Conservation (phyloP, 2,888 invertebrate species). For the Tortrix viridana region DNA sequence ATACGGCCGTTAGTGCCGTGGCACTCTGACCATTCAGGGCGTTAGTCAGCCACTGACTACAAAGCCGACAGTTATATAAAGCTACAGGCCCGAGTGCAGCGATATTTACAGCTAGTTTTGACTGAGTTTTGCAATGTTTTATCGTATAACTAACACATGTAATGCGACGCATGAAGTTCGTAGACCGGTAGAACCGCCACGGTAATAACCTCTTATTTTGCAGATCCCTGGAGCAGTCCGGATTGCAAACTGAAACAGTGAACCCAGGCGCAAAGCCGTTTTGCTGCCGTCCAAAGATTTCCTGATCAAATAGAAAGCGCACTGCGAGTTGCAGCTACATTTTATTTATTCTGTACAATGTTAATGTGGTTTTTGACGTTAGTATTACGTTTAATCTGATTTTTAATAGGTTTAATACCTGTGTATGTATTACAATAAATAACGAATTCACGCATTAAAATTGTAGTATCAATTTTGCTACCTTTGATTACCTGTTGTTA, state of each 20-base stretch:
- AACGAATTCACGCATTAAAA: conserved; percentile 1
- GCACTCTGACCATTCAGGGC: too few relatives aligned
- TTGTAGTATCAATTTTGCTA: conserved; percentile 3
- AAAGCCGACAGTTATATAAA: too few relatives aligned
- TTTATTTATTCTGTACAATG: conserved; percentile 22
- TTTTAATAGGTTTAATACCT: conserved; percentile 2
- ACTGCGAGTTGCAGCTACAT: conserved; percentile 23
- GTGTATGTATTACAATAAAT: conserved; percentile 11
- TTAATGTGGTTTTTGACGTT: not conserved
- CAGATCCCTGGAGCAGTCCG: conserved; percentile 49
- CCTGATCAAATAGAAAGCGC: conserved; percentile 12
- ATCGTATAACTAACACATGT: not conserved
- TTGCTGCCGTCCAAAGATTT: conserved; percentile 29
- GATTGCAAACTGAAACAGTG: conserved; percentile 41
- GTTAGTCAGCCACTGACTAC: too few relatives aligned
- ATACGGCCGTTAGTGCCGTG: too few relatives aligned
- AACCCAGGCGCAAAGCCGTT: conserved; percentile 17
- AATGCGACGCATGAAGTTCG: not conserved
- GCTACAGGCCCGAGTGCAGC: too few relatives aligned
- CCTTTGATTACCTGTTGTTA: not conserved
- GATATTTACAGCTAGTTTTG: too few relatives aligned
- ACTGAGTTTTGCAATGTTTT: too few relatives aligned
- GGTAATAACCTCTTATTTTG: conserved; percentile 40
- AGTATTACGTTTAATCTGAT: conserved; percentile 3
- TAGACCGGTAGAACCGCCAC: not conserved